Base-by-base conservation (phyloP, 2,797 vertebrate species). In the Acestrorhynchus altus region DNA sequence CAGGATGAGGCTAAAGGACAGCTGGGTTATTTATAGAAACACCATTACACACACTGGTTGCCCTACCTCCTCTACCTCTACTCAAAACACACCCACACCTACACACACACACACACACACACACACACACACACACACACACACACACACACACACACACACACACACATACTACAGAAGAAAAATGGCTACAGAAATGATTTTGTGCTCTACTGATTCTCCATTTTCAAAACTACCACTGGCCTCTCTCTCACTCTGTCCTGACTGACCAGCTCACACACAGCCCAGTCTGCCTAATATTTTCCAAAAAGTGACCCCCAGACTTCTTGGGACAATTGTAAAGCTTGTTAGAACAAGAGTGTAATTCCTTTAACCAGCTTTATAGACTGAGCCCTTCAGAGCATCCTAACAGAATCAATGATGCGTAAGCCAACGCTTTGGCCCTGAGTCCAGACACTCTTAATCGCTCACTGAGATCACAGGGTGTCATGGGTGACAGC, bases 11-110 rank as follows among this genome's bases (percentile, higher is more conserved):
- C 90, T 90, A 84, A 85, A 88, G 89, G 90, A 94, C 86, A 87
- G 80, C 87, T 66, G 78, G 79, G 83, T 88, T 92, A 93, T 95
- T 94, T 91, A 92, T 92, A 93, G 90, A 88, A 71, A 85, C 88
- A 90, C 83, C 73, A 88, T 90, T 92, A 91, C 81, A 90, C 69
- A 77, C 86, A 82, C 84, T 67, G 67, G 61, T 63, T 67, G 72
- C 81, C 64, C 35, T 54, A 42, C 57, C 57, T 59, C 61, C 42
- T 69, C 66, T 70, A 52, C 60, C 63, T 57, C 72, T 16, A 77
- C 70, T 63, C 26, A 20, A 78, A 77, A 67, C 67, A 68, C 71
- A 73, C 46, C 54, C 49, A 0, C 54, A 35, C 31, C 31, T 6
- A 49, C 64, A 73, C 69, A 49, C 64, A 73, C 69, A 72, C 76